These are phyloP conservation scores for Sebastiscus tertius DNA, from an alignment of 2,797 vertebrate genomes.

Conservation along the genomic window DNA sequence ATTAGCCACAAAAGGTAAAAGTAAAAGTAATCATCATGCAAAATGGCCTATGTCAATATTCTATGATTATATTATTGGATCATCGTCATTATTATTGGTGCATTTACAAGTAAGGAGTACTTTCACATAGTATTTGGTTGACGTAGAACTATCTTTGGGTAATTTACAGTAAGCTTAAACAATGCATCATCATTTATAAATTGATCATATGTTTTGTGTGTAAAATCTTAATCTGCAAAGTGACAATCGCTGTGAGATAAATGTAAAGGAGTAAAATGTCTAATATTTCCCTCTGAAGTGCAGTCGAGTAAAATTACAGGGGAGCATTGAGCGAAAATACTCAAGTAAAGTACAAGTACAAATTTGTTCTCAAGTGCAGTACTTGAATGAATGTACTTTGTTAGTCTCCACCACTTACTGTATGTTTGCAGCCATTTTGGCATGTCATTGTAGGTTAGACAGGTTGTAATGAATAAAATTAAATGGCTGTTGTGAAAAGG, in stretches of 20 bases:
- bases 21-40: no score
- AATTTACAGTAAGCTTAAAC: background rate
- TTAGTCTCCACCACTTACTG: background rate
- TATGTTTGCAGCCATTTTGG: background rate
- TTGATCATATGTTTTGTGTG: background rate
- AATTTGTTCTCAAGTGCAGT: no score
- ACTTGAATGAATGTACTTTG: no score
- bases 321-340: no score
- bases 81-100: background rate
- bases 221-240: background rate
- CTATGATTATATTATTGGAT: background rate
- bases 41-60: rapidly evolving
- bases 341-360: no score
- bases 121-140: background rate
- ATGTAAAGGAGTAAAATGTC: background rate
- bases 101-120: background rate
- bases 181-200: background rate
- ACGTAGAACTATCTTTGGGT: background rate
- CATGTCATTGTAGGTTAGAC: no score
- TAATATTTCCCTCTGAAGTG: background rate
- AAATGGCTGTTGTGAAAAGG: no score
- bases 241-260: background rate
- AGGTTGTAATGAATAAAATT: no score
- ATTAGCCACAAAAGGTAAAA: no score
- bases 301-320: no score